Percentiles rank a stretch among this genome's conserved stretches.
Evolutionary conservation across 2,888 invertebrate genomes (phyloP).

Genomic region (Deroplatys truncata): DNA sequence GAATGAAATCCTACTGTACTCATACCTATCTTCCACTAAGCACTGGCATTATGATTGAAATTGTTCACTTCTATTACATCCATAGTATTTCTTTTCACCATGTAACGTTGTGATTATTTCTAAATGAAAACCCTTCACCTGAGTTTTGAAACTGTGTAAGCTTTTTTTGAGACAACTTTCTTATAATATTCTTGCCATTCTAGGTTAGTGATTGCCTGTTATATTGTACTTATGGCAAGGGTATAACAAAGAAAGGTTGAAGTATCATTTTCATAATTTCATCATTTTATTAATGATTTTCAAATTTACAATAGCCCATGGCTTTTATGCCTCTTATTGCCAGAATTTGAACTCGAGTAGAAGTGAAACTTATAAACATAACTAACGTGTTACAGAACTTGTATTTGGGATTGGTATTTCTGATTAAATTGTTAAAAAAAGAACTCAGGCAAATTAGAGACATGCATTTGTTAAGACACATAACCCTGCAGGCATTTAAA

Average conservation of each 20-base stretch:
- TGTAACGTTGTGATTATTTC: background rate
- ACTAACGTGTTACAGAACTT: too few relatives aligned
- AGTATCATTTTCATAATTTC: background rate
- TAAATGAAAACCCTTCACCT: background rate
- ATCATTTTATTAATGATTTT: background rate
- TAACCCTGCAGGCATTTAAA: background rate
- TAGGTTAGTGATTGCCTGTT: slow-evolving; percentile 3
- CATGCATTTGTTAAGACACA: background rate
- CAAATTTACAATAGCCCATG: background rate
- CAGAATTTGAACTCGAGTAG: background rate
- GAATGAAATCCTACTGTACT: background rate
- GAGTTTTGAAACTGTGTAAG: background rate
- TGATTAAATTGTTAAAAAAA: too few relatives aligned
- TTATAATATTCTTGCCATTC: background rate
- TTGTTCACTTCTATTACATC: background rate
- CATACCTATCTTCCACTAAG: background rate
- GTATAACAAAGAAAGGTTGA: background rate
- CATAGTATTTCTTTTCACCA: background rate
- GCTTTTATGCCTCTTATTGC: background rate
- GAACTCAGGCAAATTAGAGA: too few relatives aligned
- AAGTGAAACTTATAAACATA: background rate
- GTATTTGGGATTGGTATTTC: too few relatives aligned
- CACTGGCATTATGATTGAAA: background rate
- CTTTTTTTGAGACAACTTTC: background rate
- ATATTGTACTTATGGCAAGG: background rate